Evolutionary conservation across 2,888 invertebrate species (phyloP).

Genomic region (Choreutis nemorana): DNA sequence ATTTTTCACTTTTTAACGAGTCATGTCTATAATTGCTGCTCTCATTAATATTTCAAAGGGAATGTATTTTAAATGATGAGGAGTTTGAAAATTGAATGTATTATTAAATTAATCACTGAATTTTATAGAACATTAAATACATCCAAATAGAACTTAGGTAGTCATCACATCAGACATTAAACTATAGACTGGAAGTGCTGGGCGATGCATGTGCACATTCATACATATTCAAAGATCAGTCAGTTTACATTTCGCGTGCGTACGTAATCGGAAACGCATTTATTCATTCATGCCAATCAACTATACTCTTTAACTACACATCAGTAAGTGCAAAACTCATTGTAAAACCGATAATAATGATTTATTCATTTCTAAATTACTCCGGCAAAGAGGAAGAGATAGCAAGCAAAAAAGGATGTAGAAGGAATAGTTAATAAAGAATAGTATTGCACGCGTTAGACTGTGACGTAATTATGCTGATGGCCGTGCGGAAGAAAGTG

Average conservation of each 20-base stretch:
- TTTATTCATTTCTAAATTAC: constrained; percentile 50
- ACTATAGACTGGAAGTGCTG: constrained; percentile 30
- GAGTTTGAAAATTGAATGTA: no score
- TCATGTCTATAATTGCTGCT: no score
- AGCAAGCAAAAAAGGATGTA: constrained; percentile 26
- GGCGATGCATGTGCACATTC: constrained; percentile 27
- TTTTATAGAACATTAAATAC: no score
- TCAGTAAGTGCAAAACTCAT: constrained; percentile 18
- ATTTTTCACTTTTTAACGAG: no score
- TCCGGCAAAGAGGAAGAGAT: constrained; percentile 41
- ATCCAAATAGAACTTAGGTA: no score
- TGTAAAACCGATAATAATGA: constrained; percentile 22
- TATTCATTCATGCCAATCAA: constrained; percentile 22
- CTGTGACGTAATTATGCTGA: constrained; percentile 36
- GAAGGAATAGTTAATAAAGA: constrained; percentile 23
- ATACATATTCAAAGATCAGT: constrained; percentile 59
- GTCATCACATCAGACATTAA: no score
- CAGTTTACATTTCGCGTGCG: constrained; percentile 56
- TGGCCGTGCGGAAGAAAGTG: constrained; percentile 33
- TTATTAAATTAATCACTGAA: no score
- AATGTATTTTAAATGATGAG: no score
- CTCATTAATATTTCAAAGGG: no score
- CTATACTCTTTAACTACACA: constrained; percentile 23
- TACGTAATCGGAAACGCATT: constrained; percentile 54
- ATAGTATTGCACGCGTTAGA: constrained; percentile 35